Conservation (phyloP, 2,113 vertebrate species). For the Leptobrachium ailaonicum region DNA sequence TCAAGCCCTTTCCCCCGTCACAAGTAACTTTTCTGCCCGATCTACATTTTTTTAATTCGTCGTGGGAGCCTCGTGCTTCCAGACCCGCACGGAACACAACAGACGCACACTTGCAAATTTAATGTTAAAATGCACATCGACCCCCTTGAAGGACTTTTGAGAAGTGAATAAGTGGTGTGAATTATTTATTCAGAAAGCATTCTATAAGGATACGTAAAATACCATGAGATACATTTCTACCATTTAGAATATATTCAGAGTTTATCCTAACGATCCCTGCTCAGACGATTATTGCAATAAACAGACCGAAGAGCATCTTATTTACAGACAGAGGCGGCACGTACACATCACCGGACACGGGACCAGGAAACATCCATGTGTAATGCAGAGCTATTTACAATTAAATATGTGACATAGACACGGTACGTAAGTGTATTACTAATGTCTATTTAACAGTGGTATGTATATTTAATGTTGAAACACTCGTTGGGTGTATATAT, state of each 20-base stretch:
- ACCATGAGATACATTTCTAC: slow-evolving; percentile 20
- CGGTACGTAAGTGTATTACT: slow-evolving; percentile 35
- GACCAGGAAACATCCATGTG: slow-evolving; percentile 21
- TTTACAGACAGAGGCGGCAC: background rate
- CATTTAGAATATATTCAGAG: slow-evolving; percentile 1
- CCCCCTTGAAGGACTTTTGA: background rate
- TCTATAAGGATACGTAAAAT: slow-evolving; percentile 15
- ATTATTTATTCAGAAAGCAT: slow-evolving; percentile 38
- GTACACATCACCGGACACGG: slow-evolving; percentile 9
- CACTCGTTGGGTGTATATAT: slow-evolving; percentile 23
- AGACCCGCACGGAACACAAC: background rate
- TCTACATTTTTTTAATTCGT: background rate
- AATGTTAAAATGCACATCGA: background rate
- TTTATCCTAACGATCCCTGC: slow-evolving; percentile 9
- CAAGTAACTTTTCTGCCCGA: too few relatives aligned
- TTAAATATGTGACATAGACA: slow-evolving; percentile 5
- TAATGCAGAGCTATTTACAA: slow-evolving; percentile 2
- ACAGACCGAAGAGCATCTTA: background rate
- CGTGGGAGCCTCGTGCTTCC: background rate
- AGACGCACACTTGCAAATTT: background rate
- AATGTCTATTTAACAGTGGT: slow-evolving; percentile 29
- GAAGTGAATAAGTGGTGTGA: slow-evolving; percentile 30
- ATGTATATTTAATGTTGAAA: slow-evolving; percentile 49
- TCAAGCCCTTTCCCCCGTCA: too few relatives aligned
- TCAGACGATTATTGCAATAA: slow-evolving; percentile 3